These are phyloP conservation scores for Notechis scutatus DNA, from an alignment of 2,113 vertebrate species.

Conservation along the genomic window DNA sequence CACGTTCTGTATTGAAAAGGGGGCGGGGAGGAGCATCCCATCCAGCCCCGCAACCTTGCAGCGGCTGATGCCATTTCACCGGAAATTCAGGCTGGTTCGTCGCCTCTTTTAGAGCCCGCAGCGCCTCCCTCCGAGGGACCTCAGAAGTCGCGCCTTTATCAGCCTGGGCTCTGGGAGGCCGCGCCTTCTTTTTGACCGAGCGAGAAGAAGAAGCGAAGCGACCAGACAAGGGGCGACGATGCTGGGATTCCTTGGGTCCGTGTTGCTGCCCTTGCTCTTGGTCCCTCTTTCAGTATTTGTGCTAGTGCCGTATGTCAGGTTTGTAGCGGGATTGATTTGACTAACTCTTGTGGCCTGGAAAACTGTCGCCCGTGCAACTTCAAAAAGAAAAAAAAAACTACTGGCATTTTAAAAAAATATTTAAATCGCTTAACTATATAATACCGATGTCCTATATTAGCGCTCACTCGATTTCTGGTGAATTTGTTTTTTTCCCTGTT, in stretches of 20 bases:
- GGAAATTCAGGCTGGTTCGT: background rate
- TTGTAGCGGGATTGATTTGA: background rate
- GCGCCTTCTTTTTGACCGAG: too few species aligned
- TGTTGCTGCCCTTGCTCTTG: background rate
- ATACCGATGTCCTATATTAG: background rate
- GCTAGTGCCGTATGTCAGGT: background rate
- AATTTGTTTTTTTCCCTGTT: background rate
- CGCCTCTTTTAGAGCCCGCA: background rate
- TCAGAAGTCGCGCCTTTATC: background rate
- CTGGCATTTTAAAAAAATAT: background rate
- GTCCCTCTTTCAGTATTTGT: background rate
- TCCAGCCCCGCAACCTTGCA: background rate
- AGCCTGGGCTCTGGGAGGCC: too few species aligned
- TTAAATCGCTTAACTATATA: background rate
- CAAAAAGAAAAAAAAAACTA: background rate
- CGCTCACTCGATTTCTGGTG: background rate
- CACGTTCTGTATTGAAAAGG: background rate
- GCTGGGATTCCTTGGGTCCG: background rate
- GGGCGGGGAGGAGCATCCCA: too few species aligned
- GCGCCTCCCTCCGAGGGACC: too few species aligned
- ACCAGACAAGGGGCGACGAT: background rate
- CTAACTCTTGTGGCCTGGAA: background rate
- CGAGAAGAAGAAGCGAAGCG: too few species aligned
- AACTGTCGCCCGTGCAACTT: background rate
- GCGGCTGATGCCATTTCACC: background rate